Evolutionary conservation across 1,140 invertebrate species (phyloP).

Genomic region (Scaptomyza hsui): DNA sequence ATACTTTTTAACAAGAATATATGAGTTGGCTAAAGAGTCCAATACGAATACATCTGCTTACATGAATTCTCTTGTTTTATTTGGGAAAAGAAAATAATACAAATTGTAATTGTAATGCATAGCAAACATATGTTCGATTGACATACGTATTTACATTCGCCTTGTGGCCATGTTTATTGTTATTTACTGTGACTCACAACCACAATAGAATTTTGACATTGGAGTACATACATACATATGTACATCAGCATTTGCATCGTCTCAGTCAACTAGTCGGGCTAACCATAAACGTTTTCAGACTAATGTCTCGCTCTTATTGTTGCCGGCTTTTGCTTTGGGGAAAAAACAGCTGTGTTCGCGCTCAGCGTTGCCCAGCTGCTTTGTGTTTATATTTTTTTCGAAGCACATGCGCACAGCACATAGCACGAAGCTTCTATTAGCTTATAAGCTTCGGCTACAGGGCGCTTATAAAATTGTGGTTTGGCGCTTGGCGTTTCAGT

Average conservation of each 20-base stretch:
- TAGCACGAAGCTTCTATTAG: slow-evolving; percentile 46
- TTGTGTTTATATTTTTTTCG: slow-evolving; percentile 76
- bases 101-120: too few species aligned
- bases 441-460: slow-evolving; percentile 54
- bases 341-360: slow-evolving; percentile 65
- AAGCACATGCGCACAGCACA: slow-evolving; percentile 57
- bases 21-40: too few species aligned
- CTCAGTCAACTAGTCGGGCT: slow-evolving; percentile 34
- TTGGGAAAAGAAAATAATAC: too few species aligned
- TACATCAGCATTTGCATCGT: slow-evolving; percentile 22
- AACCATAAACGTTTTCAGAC: slow-evolving; percentile 13
- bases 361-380: slow-evolving; percentile 59
- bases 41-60: too few species aligned
- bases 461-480: slow-evolving; percentile 67
- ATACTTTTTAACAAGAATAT: too few species aligned
- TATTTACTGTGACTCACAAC: neutral
- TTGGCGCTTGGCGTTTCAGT: slow-evolving; percentile 62
- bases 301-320: slow-evolving; percentile 56
- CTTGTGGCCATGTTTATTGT: neutral
- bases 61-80: too few species aligned
- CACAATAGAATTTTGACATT: slow-evolving; percentile 9
- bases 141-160: neutral
- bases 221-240: neutral
- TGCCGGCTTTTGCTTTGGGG: slow-evolving; percentile 67
- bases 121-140: neutral